Evolutionary conservation across 2,888 invertebrate genomes (phyloP).

Genomic region (Micropterix aruncella): DNA sequence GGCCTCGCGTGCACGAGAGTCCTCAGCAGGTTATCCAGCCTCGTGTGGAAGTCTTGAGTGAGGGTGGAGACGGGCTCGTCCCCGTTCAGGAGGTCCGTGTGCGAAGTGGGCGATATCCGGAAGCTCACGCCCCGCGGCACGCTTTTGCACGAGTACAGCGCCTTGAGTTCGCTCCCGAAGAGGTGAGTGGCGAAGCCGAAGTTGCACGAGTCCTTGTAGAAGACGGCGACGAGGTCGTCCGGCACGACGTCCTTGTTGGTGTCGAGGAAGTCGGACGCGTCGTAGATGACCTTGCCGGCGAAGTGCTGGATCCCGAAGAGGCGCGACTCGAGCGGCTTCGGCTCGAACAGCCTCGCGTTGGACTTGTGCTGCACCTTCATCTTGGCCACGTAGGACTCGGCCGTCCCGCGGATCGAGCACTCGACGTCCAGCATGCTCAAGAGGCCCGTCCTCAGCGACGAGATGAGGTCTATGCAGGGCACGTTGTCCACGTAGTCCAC

Average conservation of each 20-base stretch:
- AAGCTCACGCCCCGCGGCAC: slow-evolving; percentile 69
- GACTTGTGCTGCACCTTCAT: slow-evolving; percentile 69
- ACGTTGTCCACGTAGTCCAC: slow-evolving; percentile 92
- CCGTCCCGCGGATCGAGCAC: slow-evolving; percentile 69
- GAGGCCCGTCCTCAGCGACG: slow-evolving; percentile 81
- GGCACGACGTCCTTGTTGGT: slow-evolving; percentile 88
- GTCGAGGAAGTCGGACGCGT: slow-evolving; percentile 78
- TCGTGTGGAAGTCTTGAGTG: slow-evolving; percentile 90
- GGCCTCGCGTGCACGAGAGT: slow-evolving; percentile 87
- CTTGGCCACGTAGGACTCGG: slow-evolving; percentile 69
- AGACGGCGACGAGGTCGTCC: slow-evolving; percentile 83
- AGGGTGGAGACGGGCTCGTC: slow-evolving; percentile 79
- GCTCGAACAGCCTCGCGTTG: slow-evolving; percentile 69
- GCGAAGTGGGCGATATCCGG: slow-evolving; percentile 80
- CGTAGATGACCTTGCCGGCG: slow-evolving; percentile 74
- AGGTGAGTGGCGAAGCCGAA: slow-evolving; percentile 95
- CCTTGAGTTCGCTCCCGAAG: slow-evolving; percentile 87
- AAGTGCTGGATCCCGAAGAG: slow-evolving; percentile 88
- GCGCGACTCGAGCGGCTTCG: slow-evolving; percentile 63
- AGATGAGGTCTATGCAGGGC: slow-evolving; percentile 90
- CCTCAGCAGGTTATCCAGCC: slow-evolving; percentile 81
- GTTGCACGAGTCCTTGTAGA: slow-evolving; percentile 84
- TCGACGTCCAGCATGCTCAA: slow-evolving; percentile 87
- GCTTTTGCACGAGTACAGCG: slow-evolving; percentile 57
- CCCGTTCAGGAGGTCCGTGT: slow-evolving; percentile 68